Conservation (phyloP, 1,140 invertebrate genomes). For the Pseudomyrmex concolor region DNA sequence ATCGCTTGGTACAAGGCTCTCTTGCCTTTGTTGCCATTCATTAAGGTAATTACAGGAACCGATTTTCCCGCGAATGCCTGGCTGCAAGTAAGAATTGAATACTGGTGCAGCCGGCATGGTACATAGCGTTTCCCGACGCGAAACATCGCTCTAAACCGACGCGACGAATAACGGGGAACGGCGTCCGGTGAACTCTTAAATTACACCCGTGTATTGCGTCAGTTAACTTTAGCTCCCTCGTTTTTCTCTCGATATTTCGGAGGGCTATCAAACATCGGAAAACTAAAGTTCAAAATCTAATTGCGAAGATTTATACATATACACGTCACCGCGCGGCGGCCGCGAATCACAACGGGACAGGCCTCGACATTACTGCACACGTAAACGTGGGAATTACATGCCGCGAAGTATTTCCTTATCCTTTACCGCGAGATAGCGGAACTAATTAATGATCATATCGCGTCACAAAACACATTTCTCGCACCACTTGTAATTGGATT, state of each 20-base stretch:
- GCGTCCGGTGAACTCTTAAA: constrained; percentile 21
- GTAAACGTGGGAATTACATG: constrained; percentile 34
- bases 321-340: not conserved
- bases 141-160: constrained; percentile 27
- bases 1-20: constrained; percentile 61
- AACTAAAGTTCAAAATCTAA: constrained; percentile 21
- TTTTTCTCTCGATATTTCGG: not conserved
- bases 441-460: constrained; percentile 3
- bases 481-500: not conserved
- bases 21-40: constrained; percentile 75
- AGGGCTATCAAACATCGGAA: not conserved
- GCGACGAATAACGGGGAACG: constrained; percentile 33
- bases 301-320: not conserved
- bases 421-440: constrained; percentile 3
- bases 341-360: not conserved
- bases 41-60: constrained; percentile 77
- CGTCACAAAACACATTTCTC: not conserved
- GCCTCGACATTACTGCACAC: not conserved
- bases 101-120: constrained; percentile 48
- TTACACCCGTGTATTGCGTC: constrained; percentile 2
- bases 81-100: constrained; percentile 62
- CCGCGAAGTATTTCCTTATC: constrained; percentile 7
- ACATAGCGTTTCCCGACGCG: constrained; percentile 21
- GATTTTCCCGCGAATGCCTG: constrained; percentile 67
- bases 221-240: not conserved